A percentile compares a stretch with the other conserved stretches of the same genome.
Evolutionary conservation across 2,113 vertebrate genomes (phyloP).

Genomic region (Galeopterus variegatus): DNA sequence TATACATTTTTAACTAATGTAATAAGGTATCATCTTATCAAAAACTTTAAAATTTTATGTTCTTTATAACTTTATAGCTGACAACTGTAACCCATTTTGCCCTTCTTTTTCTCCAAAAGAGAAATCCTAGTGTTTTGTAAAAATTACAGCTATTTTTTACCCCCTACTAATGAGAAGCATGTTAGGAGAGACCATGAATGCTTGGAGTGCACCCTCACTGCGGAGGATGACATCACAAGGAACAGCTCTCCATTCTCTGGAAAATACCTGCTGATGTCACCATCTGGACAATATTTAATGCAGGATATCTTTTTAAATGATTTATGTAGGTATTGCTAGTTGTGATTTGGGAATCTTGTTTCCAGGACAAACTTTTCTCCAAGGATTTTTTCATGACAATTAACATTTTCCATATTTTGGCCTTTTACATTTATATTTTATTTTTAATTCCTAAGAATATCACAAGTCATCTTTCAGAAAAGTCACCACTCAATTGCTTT

Average conservation of each 20-base stretch:
- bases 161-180: neutral
- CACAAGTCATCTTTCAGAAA: neutral
- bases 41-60: neutral
- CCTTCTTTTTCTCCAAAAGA: neutral
- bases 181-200: neutral
- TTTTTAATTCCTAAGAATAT: conserved; percentile 28
- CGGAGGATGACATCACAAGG: neutral
- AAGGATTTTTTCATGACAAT: neutral
- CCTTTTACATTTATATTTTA: neutral
- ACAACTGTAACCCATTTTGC: neutral
- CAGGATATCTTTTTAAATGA: neutral
- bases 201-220: too few relatives aligned
- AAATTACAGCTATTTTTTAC: neutral
- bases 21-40: neutral
- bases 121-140: neutral
- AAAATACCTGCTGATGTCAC: neutral
- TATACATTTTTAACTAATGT: neutral
- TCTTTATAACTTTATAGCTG: neutral
- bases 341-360: neutral
- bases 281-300: neutral
- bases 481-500: neutral
- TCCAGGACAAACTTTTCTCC: neutral
- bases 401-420: neutral
- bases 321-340: neutral
- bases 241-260: neutral